phyloP scores from a whole-genome alignment of 1,140 invertebrate genomes.

The Coptotermes formosanus region DNA sequence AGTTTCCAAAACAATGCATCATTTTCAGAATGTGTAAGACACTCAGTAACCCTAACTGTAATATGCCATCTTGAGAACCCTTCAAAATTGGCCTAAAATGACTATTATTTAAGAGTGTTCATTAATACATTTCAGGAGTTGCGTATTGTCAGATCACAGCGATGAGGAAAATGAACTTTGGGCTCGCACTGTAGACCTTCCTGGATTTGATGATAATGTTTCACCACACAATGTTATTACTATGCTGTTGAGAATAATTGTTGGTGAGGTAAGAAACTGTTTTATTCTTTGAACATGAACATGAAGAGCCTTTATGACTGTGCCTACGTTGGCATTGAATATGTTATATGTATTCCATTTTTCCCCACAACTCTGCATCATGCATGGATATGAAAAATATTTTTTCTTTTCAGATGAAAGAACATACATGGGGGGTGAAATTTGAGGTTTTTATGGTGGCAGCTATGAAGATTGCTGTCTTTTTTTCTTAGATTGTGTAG shows the following conservation, averaged over 20 bases:
- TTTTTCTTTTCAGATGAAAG: too few species aligned
- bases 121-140: slow-evolving; percentile 44
- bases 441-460: neutral
- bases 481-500: too few species aligned
- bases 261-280: slow-evolving; percentile 60
- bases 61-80: too few species aligned
- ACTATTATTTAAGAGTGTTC: too few species aligned
- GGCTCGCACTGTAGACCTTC: slow-evolving; percentile 71
- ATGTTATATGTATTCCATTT: neutral
- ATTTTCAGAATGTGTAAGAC: too few species aligned
- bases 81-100: too few species aligned
- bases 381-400: too few species aligned
- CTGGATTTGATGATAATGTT: slow-evolving; percentile 81
- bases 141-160: slow-evolving; percentile 66
- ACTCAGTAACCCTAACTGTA: too few species aligned
- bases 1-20: too few species aligned
- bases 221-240: slow-evolving; percentile 74
- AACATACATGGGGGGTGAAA: neutral
- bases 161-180: slow-evolving; percentile 74
- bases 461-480: too few species aligned
- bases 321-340: neutral
- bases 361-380: too few species aligned
- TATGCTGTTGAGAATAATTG: slow-evolving; percentile 66
- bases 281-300: neutral
- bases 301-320: neutral